Base-by-base conservation (phyloP, 2,113 vertebrate genomes). In the Galbula dea region DNA sequence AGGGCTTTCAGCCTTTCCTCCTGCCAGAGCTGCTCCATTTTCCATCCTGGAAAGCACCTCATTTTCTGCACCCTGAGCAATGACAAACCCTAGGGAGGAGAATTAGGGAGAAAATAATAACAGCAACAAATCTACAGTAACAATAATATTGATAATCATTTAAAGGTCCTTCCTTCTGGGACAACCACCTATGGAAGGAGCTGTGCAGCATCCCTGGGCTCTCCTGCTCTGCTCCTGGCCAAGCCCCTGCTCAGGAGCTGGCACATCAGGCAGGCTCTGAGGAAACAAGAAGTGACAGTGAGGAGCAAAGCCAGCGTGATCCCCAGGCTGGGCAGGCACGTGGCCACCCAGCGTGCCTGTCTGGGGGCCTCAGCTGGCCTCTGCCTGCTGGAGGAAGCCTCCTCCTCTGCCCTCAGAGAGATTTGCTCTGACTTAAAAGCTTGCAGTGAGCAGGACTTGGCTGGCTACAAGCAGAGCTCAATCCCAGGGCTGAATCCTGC, bases 201-300 rank as follows among this genome's bases (percentile, higher is more conserved):
- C n/a, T n/a, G n/a, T n/a, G n/a, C n/a, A n/a, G n/a, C n/a, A n/a
- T n/a, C n/a, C n/a, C n/a, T n/a, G n/a, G n/a, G n/a, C n/a, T n/a
- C n/a, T n/a, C n/a, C n/a, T n/a, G n/a, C 83, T 37, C 43, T 7
- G 55, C 66, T 36, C 58, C 9, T 4, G 1, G 10, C 58, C 86
- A 29, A 66, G 71, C 29, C 73, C 73, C 73, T 71, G 15, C 4
- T 55, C 83, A 71, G 76, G 15, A 62, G 1, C 90, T 75, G 93
- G 93, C 87, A 86, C 27, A 1, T 95, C 90, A 91, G 88, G 2
- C 12, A 3, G 83, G 90, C 67, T 61, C 78, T 3, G 54, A 76
- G 91, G 92, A 93, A 95, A 94, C 27, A 10, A 86, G 92, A 88
- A 82, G 90, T 57, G 93, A 94, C 93, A 94, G 96, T 66, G 12